These are phyloP conservation scores for Tupiocoris notatus DNA, from an alignment of 2,888 invertebrate species.

Conservation along the genomic window DNA sequence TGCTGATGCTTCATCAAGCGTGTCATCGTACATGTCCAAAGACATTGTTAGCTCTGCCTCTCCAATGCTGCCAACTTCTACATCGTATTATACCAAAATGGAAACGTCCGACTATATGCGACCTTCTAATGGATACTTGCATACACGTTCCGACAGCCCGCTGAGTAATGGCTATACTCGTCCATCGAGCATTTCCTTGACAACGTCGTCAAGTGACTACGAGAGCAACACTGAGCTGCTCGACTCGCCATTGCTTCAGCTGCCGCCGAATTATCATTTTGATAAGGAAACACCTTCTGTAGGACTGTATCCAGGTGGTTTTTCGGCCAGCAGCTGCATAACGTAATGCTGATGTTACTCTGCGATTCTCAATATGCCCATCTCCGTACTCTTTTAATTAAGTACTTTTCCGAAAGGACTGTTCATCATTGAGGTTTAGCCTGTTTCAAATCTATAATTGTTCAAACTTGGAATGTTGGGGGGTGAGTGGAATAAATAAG, in stretches of 20 bases:
- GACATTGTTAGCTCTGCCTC: slow-evolving; percentile 8
- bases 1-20: slow-evolving; percentile 21
- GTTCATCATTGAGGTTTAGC: no score
- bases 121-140: background rate
- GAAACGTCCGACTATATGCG: background rate
- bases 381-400: no score
- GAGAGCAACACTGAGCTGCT: slow-evolving; percentile 47
- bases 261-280: slow-evolving; percentile 38
- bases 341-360: slow-evolving; percentile 36
- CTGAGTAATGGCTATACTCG: slow-evolving; percentile 17
- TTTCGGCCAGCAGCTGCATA: slow-evolving; percentile 46
- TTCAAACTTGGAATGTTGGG: no score
- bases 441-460: no score
- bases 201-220: slow-evolving; percentile 47
- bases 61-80: slow-evolving; percentile 10
- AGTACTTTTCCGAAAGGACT: no score
- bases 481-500: no score
- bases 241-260: slow-evolving; percentile 46
- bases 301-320: slow-evolving; percentile 40
- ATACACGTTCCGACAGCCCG: slow-evolving; percentile 21
- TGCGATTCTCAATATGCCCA: no score
- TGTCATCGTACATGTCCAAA: slow-evolving; percentile 8
- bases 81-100: slow-evolving; percentile 9
- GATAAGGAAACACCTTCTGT: slow-evolving; percentile 39
- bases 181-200: slow-evolving; percentile 42